Evolutionary conservation across 2,888 invertebrate species (phyloP).

Genomic region (Tetragonisca angustula): DNA sequence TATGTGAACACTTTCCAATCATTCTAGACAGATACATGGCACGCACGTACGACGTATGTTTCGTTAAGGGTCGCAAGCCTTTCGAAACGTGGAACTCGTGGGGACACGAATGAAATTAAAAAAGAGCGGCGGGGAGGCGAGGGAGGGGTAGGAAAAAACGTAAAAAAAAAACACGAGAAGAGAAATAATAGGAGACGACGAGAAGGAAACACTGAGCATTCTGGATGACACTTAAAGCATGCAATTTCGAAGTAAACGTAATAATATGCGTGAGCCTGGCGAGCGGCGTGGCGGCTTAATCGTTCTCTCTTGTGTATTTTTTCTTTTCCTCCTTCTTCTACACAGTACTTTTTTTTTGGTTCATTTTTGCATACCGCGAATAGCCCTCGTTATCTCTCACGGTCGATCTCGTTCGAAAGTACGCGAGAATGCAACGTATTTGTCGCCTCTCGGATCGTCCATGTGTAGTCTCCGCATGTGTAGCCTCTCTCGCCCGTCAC

Average conservation of each 20-base stretch:
- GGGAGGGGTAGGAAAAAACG: neutral
- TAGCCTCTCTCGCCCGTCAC: neutral
- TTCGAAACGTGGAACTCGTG: neutral
- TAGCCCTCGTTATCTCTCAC: slow-evolving; percentile 43
- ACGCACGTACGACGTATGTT: slow-evolving; percentile 14
- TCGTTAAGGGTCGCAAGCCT: slow-evolving; percentile 44
- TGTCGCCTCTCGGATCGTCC: slow-evolving; percentile 2
- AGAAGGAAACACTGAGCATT: slow-evolving; percentile 83
- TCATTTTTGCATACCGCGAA: slow-evolving; percentile 19
- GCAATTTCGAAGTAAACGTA: slow-evolving; percentile 80
- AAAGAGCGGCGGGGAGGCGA: too few relatives aligned
- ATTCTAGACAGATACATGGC: slow-evolving; percentile 8
- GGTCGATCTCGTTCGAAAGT: slow-evolving; percentile 24
- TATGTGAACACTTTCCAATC: slow-evolving; percentile 23
- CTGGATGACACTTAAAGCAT: slow-evolving; percentile 83
- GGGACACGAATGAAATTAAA: neutral
- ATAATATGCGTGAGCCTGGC: slow-evolving; percentile 72
- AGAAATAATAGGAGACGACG: slow-evolving; percentile 72
- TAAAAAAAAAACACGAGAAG: slow-evolving; percentile 45
- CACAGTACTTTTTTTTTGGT: too few relatives aligned
- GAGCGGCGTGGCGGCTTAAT: slow-evolving; percentile 73
- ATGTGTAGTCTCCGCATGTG: too few relatives aligned
- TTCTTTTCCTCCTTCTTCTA: neutral
- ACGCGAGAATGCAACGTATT: slow-evolving; percentile 19
- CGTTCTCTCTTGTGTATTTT: slow-evolving; percentile 41